phyloP scores from a whole-genome alignment of 2,113 vertebrate genomes.

The Rhombomys opimus region DNA sequence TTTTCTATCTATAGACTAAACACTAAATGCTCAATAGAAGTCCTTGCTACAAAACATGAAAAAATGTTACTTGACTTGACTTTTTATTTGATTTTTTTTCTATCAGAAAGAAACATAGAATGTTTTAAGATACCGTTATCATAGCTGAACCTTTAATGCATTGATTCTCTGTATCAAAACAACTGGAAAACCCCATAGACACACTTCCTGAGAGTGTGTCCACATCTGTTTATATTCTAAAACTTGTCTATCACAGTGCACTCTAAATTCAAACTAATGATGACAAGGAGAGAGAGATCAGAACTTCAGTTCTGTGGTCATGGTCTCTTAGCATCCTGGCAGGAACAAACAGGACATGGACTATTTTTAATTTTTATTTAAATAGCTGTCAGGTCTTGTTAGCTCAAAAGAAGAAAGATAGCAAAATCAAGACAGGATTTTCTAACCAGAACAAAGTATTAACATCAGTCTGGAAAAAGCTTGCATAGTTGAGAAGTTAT shows the following conservation, averaged over 20 bases:
- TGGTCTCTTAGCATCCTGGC: slow-evolving; percentile 55
- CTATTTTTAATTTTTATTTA: slow-evolving; percentile 73
- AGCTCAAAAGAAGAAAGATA: slow-evolving; percentile 60
- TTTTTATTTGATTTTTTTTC: background rate
- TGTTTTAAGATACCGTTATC: background rate
- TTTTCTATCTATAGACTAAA: background rate
- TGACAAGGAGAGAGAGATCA: background rate
- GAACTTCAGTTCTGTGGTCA: slow-evolving; percentile 53
- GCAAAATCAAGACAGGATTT: slow-evolving; percentile 67
- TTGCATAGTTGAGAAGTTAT: slow-evolving; percentile 48
- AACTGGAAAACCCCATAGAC: background rate
- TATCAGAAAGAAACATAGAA: background rate
- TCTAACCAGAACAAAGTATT: slow-evolving; percentile 67
- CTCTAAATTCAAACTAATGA: slow-evolving; percentile 36
- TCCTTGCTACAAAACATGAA: slow-evolving; percentile 15
- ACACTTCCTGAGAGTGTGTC: background rate
- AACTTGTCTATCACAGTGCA: background rate
- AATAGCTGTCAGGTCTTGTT: slow-evolving; percentile 65
- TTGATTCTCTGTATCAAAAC: background rate
- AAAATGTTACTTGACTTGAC: background rate
- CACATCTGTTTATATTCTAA: slow-evolving; percentile 25
- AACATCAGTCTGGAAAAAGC: slow-evolving; percentile 53
- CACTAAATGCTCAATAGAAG: background rate
- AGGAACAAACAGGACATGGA: slow-evolving; percentile 42
- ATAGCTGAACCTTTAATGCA: background rate